Evolutionary conservation across 2,113 vertebrate species (phyloP).

Genomic region (Epinephelus moara): DNA sequence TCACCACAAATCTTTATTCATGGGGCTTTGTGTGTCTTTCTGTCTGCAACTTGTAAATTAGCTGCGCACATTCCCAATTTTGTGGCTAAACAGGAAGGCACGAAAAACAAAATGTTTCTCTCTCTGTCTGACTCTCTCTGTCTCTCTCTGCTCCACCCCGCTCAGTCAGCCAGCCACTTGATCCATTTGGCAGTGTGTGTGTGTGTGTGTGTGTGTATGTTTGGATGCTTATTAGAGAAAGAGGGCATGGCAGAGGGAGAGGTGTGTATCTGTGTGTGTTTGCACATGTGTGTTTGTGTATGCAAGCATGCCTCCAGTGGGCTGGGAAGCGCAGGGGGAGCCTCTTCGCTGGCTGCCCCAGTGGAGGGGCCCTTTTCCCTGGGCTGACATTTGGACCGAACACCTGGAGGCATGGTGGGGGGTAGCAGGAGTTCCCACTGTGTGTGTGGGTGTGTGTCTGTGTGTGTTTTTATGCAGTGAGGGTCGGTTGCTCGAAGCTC

Average conservation of each 20-base stretch:
- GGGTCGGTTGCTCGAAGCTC: constrained; percentile 54
- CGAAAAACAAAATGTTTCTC: constrained; percentile 11
- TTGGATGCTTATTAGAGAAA: constrained; percentile 53
- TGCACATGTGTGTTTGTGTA: fast-evolving
- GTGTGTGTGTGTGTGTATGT: constrained; percentile 10
- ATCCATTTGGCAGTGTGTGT: constrained; percentile 50
- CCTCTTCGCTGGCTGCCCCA: constrained; percentile 69
- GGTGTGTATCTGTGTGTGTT: constrained; percentile 7
- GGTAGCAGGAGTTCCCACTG: constrained; percentile 52
- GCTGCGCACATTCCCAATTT: constrained; percentile 13
- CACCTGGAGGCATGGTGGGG: constrained; percentile 77
- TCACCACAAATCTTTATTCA: constrained; percentile 63
- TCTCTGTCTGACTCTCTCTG: not conserved
- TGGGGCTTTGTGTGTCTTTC: constrained; percentile 19
- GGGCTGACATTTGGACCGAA: constrained; percentile 79
- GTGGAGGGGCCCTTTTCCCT: constrained; percentile 75
- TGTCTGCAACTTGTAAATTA: constrained; percentile 31
- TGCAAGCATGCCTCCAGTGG: constrained; percentile 45
- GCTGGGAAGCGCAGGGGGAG: constrained; percentile 47
- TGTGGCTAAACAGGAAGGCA: constrained; percentile 21
- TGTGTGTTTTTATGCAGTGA: constrained; percentile 13
- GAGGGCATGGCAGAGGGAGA: constrained; percentile 20
- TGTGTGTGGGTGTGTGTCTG: constrained; percentile 20
- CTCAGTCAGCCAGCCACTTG: constrained; percentile 51
- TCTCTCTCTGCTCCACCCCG: not conserved